Evolutionary conservation across 2,113 vertebrate species (phyloP), one percentile per base, ranked within the genome.

Genomic region (cattle (Bos taurus)): DNA sequence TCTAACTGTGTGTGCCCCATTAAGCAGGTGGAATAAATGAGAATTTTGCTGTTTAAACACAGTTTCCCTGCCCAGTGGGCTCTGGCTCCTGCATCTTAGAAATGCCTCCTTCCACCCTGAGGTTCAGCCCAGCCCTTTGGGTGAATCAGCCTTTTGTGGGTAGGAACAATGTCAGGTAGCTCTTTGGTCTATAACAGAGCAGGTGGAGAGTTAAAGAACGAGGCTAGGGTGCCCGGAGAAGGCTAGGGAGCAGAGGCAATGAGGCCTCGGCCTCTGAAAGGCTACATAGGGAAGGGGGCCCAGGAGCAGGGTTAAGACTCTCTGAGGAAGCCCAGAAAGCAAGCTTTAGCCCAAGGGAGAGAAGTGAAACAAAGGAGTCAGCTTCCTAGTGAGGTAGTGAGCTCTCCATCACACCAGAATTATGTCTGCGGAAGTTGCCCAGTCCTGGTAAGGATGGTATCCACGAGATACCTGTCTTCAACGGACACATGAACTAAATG

Each of bases 341-440:
- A 5, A 62, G 60, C 54, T 7, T 33, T 77, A 23, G 64, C 52
- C 87, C 15, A 59, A 4, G 64, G 6, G 56, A n/a, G 57, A 91
- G 52, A 48, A 67, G 28, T 30, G 5, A 36, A 46, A 46, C 26
- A 50, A 40, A 77, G 82, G 25, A 56, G 13, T 12, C 48, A 43
- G 33, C 46, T 62, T 19, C 74, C 82, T 40, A 23, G 59, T 11
- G 2, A 91, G 48, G 48, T 16, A 36, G 16, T 26, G 50, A 91
- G 83, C 48, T 78, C 28, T 74, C 77, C 5, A 0, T 50, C 48
- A 57, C 54, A 11, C 26, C 40, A 15, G 56, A 64, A 52, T 62
- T 13, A 36, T 25, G 1, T 33, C 10, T 0, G 40, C 12, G 1
- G 16, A n/a, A 9, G 10, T 15, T 28, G 8, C 7, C 5, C 0